These are phyloP conservation scores for Neodiprion lecontei DNA, from an alignment of 1,140 invertebrate genomes.

Conservation along the genomic window DNA sequence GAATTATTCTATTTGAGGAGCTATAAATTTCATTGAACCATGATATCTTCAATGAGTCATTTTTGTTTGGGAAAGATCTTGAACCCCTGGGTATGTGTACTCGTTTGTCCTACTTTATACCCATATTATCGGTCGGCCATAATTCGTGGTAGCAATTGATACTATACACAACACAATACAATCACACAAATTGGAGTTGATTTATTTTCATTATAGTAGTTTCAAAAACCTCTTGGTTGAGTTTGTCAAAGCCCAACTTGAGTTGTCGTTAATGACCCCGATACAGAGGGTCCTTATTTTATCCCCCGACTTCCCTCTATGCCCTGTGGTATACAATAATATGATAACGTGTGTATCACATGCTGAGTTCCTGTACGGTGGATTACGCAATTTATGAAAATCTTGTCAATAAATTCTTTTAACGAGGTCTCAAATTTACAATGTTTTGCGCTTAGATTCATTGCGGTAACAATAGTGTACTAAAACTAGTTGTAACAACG, in stretches of 20 bases:
- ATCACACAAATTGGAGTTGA: slow-evolving; percentile 38
- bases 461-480: too few relatives aligned
- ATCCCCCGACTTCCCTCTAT: slow-evolving; percentile 17
- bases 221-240: not conserved
- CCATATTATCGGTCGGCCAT: slow-evolving; percentile 38
- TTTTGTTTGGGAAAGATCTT: slow-evolving; percentile 21
- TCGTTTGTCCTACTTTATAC: slow-evolving; percentile 27
- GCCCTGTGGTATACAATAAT: slow-evolving; percentile 6
- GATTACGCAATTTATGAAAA: not conserved
- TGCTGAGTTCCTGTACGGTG: not conserved
- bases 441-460: too few relatives aligned
- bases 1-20: too few relatives aligned
- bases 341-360: not conserved
- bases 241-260: slow-evolving; percentile 11
- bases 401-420: too few relatives aligned
- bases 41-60: too few relatives aligned
- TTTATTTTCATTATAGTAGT: slow-evolving; percentile 28
- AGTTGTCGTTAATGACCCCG: slow-evolving; percentile 21
- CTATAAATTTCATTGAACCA: too few relatives aligned
- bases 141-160: slow-evolving; percentile 38
- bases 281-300: slow-evolving; percentile 20
- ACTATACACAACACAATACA: slow-evolving; percentile 54
- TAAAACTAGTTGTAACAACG: too few relatives aligned
- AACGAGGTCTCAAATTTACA: too few relatives aligned
- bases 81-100: slow-evolving; percentile 34